Conservation (phyloP, 2,113 vertebrate species). For the Heptranchias perlo region DNA sequence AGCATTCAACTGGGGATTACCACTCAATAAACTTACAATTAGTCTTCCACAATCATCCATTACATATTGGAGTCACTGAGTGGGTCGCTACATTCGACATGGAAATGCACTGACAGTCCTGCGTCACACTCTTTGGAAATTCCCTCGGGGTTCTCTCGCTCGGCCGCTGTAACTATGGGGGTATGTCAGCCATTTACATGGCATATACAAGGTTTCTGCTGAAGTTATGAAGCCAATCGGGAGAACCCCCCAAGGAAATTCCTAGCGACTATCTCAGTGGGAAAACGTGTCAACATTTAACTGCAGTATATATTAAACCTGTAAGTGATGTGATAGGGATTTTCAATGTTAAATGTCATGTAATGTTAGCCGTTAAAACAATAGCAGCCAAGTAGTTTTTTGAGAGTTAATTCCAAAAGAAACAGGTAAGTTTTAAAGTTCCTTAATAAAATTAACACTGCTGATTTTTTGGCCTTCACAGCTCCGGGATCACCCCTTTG, state of each 20-base stretch:
- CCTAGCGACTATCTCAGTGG: background rate
- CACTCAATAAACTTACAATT: too few relatives aligned
- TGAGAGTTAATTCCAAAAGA: background rate
- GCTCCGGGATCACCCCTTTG: background rate
- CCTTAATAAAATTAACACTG: background rate
- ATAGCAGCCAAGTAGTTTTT: background rate
- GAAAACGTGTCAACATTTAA: background rate
- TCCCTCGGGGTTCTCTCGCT: background rate
- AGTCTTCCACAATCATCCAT: too few relatives aligned
- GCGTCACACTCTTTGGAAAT: background rate
- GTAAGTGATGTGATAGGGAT: background rate
- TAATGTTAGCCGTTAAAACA: background rate
- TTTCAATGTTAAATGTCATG: background rate
- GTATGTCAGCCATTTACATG: background rate
- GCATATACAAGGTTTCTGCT: background rate
- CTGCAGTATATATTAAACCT: background rate
- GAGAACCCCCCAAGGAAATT: background rate
- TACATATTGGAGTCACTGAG: too few relatives aligned
- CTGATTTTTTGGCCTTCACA: background rate
- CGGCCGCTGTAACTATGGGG: background rate
- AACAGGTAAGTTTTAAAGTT: background rate
- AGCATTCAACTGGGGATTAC: too few relatives aligned
- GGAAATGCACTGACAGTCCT: too few relatives aligned
- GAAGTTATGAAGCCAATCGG: background rate
- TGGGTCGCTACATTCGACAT: too few relatives aligned